phyloP scores from a whole-genome alignment of 2,888 invertebrate genomes.

The Nephrocerus scutellatus region DNA sequence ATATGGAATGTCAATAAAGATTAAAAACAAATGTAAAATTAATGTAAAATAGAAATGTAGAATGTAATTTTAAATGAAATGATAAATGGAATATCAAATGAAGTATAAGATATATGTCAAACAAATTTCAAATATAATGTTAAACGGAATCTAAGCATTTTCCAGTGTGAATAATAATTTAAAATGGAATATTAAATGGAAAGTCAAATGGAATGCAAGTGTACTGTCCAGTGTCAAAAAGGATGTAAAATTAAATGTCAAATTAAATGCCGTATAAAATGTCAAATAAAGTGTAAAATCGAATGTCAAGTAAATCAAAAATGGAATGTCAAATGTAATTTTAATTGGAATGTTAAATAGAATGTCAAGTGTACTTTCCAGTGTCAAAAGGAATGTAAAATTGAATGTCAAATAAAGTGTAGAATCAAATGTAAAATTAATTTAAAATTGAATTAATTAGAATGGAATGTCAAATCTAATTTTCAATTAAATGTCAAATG shows the following conservation, averaged over 20 bases:
- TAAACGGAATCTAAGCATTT: background rate
- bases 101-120: background rate
- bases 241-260: background rate
- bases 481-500: background rate
- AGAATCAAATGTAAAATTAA: background rate
- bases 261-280: background rate
- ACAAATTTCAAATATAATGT: background rate
- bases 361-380: background rate
- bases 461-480: background rate
- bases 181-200: too few species aligned
- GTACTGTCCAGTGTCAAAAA: background rate
- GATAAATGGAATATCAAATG: background rate
- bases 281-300: background rate
- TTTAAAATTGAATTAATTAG: background rate
- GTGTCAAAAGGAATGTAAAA: background rate
- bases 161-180: background rate
- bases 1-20: background rate
- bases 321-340: background rate
- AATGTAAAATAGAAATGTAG: background rate
- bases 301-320: background rate
- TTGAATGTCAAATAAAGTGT: background rate
- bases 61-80: background rate
- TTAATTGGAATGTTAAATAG: background rate
- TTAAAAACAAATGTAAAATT: too few species aligned
- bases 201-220: too few species aligned